Conservation (phyloP, 2,113 vertebrate genomes). For the Danionella cerebrum region DNA sequence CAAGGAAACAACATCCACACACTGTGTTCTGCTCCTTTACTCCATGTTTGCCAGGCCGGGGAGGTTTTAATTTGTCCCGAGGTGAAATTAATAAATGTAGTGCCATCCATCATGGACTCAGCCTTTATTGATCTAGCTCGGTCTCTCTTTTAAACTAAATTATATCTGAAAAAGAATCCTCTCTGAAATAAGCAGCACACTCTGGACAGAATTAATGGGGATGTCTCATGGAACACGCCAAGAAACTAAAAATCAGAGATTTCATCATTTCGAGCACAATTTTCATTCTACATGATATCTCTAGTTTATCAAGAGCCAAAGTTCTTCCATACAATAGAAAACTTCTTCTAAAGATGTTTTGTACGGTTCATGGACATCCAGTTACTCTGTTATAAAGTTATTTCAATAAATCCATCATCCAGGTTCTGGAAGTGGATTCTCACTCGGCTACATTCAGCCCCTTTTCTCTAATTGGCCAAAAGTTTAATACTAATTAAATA, state of each 20-base stretch:
- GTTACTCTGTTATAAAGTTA: no score
- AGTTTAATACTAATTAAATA: no score
- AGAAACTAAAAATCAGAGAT: not conserved
- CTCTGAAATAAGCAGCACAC: not conserved
- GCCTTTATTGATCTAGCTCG: slow-evolving; percentile 60
- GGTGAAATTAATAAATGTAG: slow-evolving; percentile 66
- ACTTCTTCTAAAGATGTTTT: no score
- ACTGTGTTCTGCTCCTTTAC: slow-evolving; percentile 9
- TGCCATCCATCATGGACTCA: slow-evolving; percentile 66
- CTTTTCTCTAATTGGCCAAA: no score
- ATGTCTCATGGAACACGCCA: not conserved
- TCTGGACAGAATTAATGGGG: not conserved
- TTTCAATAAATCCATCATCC: no score
- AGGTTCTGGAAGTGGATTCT: no score
- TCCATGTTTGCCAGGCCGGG: slow-evolving; percentile 33
- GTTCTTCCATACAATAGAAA: no score
- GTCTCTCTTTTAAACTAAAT: slow-evolving; percentile 66
- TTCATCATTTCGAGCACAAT: no score
- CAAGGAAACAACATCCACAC: not conserved
- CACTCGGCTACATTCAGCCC: no score
- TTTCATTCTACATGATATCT: no score
- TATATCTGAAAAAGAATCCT: slow-evolving; percentile 51
- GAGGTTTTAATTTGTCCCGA: slow-evolving; percentile 60
- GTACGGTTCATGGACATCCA: no score
- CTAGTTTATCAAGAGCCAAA: no score